Evolutionary conservation across 2,113 vertebrate species (phyloP).

Genomic region (Pogonocichla stellata): DNA sequence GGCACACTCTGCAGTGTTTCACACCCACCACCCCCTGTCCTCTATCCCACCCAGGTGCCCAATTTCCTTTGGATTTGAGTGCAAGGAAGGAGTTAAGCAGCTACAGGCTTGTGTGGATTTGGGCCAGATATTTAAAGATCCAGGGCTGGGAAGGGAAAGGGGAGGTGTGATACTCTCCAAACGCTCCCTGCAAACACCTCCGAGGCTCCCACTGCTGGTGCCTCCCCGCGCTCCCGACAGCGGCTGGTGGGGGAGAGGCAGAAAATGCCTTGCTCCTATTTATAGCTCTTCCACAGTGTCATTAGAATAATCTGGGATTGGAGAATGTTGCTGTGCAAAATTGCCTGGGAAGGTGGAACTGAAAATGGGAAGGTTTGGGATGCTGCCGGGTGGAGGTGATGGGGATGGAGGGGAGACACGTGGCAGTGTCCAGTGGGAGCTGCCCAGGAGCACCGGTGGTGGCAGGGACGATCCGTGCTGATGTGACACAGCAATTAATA

Average conservation of each 20-base stretch:
- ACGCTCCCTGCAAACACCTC: constrained; percentile 30
- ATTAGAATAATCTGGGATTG: constrained; percentile 30
- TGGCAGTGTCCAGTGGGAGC: fast-evolving
- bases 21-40: fast-evolving
- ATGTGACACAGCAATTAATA: not conserved
- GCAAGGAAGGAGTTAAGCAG: constrained; percentile 40
- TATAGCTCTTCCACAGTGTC: not conserved
- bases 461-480: not conserved
- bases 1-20: not conserved
- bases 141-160: constrained; percentile 1
- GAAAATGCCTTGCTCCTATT: constrained; percentile 36
- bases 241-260: not conserved
- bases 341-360: not conserved
- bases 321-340: not conserved
- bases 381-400: not conserved
- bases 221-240: not conserved
- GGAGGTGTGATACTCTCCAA: constrained; percentile 51
- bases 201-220: not conserved
- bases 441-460: fast-evolving
- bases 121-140: constrained; percentile 69
- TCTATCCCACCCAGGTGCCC: not conserved
- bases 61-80: not conserved
- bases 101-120: constrained; percentile 29
- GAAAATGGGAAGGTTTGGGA: not conserved
- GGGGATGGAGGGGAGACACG: not conserved